Percentiles rank a stretch among this genome's conserved stretches.
Evolutionary conservation across 92 coral and sea anemone genomes (phyloP).

Genomic region (Pocillopora grandis): DNA sequence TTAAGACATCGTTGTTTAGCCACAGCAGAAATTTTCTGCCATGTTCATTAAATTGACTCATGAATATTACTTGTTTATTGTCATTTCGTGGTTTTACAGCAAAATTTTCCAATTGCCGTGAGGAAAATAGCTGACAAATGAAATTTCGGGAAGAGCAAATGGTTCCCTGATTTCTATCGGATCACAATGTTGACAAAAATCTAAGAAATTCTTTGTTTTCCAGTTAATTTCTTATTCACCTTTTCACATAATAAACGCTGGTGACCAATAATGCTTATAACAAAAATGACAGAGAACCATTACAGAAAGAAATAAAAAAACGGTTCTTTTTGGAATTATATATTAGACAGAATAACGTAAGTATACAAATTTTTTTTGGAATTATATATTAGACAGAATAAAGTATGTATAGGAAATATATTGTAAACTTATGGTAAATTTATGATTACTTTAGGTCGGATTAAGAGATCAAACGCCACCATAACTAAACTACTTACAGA

Average conservation of each 20-base stretch:
- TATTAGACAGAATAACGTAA: too few species aligned
- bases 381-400: neutral
- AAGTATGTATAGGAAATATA: constrained; percentile 8
- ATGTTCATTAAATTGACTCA: neutral
- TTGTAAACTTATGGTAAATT: constrained; percentile 22
- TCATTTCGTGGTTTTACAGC: neutral
- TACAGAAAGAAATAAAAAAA: too few species aligned
- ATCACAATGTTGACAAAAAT: neutral
- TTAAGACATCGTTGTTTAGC: too few species aligned
- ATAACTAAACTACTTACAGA: neutral
- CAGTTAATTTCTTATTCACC: neutral
- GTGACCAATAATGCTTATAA: too few species aligned
- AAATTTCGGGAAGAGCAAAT: neutral
- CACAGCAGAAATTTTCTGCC: too few species aligned
- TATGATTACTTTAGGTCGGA: constrained; percentile 15
- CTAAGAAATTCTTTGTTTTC: neutral
- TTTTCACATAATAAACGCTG: too few species aligned
- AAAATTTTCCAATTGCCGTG: neutral
- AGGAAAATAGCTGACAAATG: neutral
- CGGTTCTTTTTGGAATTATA: neutral
- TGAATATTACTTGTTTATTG: too few species aligned
- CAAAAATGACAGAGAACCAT: too few species aligned
- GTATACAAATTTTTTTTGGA: too few species aligned
- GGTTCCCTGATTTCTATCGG: neutral
- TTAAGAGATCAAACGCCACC: neutral